A percentile compares a stretch with the other conserved stretches of the same genome.
Evolutionary conservation across 1,140 invertebrate species (phyloP).

Genomic region (Cotesia chilonis): DNA sequence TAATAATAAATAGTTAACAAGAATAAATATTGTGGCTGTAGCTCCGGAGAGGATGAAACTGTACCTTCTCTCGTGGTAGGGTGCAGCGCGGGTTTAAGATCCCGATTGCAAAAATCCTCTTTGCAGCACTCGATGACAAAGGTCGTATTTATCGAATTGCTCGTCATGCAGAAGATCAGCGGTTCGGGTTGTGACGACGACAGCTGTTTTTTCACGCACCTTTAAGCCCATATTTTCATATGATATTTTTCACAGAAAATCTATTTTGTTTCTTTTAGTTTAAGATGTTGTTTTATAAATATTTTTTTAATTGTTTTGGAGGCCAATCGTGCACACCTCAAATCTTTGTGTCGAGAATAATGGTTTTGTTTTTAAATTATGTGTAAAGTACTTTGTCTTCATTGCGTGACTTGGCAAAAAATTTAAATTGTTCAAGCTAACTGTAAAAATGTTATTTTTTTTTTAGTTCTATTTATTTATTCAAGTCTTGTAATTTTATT

Average conservation of each 20-base stretch:
- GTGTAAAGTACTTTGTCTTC: too few species aligned
- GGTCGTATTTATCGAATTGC: conserved; percentile 65
- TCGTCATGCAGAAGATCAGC: conserved; percentile 65
- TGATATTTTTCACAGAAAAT: conserved; percentile 16
- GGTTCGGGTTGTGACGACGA: conserved; percentile 62
- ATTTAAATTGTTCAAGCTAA: too few species aligned
- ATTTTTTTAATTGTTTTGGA: conserved; percentile 8
- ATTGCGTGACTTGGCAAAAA: too few species aligned
- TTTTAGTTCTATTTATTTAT: too few species aligned
- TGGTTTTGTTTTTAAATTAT: too few species aligned
- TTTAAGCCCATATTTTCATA: conserved; percentile 60
- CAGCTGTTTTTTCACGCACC: conserved; percentile 64
- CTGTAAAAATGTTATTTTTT: too few species aligned
- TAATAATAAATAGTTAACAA: conserved; percentile 12
- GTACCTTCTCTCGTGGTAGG: conserved; percentile 64
- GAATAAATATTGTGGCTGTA: conserved; percentile 28
- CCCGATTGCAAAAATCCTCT: conserved; percentile 72
- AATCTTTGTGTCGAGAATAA: too few species aligned
- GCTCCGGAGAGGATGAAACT: conserved; percentile 49
- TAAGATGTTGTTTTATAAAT: conserved; percentile 46
- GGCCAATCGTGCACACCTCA: too few species aligned
- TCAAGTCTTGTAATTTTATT: too few species aligned
- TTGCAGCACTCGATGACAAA: conserved; percentile 75
- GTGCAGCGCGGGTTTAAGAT: conserved; percentile 67
- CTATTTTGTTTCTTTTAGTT: not conserved